A percentile compares a stretch with the other conserved stretches of the same genome.
These are phyloP conservation scores for Girardinus metallicus DNA, from an alignment of 2,797 vertebrate species.

Conservation along the genomic window DNA sequence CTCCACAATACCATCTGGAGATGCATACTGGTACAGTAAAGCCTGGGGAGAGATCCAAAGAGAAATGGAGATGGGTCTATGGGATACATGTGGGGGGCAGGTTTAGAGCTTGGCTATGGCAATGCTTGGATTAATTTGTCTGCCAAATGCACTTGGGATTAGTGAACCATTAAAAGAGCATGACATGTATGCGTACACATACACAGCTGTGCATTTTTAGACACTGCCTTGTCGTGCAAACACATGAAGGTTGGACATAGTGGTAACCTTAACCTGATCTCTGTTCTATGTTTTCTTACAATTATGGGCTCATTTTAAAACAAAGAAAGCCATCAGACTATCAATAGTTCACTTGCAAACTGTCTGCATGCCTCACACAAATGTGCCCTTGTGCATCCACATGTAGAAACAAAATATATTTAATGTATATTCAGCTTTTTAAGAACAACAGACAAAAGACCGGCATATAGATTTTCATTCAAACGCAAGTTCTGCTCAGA, in stretches of 20 bases:
- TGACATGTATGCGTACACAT: slow-evolving; percentile 32
- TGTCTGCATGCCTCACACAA: not conserved
- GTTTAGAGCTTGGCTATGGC: slow-evolving; percentile 72
- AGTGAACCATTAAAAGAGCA: slow-evolving; percentile 81
- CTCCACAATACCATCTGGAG: slow-evolving; percentile 75
- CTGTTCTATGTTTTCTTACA: slow-evolving; percentile 24
- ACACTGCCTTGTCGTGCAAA: slow-evolving; percentile 21
- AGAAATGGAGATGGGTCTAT: slow-evolving; percentile 28
- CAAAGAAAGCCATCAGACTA: slow-evolving; percentile 19
- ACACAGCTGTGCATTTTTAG: slow-evolving; percentile 30
- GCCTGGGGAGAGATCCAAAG: slow-evolving; percentile 40
- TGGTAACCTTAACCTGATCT: slow-evolving; percentile 64
- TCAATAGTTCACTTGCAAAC: not conserved
- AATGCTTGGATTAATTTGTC: slow-evolving; percentile 82
- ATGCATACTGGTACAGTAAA: slow-evolving; percentile 61
- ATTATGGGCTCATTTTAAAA: slow-evolving; percentile 41
- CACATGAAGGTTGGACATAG: slow-evolving; percentile 30
- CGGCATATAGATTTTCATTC: not conserved
- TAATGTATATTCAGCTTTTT: slow-evolving; percentile 1
- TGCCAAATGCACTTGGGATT: slow-evolving; percentile 83
- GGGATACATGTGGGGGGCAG: slow-evolving; percentile 35
- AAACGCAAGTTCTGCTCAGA: not conserved
- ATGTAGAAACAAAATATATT: not conserved
- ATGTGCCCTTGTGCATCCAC: not conserved
- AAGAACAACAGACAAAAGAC: not conserved